A percentile compares a stretch with the other conserved stretches of the same genome.
These are phyloP conservation scores for Tricholauxania praeusta DNA, from an alignment of 2,888 invertebrate species.

Conservation along the genomic window DNA sequence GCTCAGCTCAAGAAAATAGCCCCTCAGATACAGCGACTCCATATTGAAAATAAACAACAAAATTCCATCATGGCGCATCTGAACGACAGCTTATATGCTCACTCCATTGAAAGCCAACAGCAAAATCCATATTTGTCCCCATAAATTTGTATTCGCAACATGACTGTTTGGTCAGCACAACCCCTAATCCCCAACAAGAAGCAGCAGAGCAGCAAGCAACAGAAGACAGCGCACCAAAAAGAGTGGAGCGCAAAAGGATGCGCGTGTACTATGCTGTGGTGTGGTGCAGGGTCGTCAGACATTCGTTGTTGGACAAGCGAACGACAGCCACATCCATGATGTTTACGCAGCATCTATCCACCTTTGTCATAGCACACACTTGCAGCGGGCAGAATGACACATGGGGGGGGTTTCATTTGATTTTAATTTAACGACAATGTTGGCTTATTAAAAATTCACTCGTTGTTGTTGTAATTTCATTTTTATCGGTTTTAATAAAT, in stretches of 20 bases:
- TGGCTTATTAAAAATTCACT: too few species aligned
- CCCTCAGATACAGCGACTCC: neutral
- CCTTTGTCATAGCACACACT: neutral
- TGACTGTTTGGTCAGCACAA: slow-evolving; percentile 41
- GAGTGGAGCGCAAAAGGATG: too few species aligned
- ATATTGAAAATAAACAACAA: neutral
- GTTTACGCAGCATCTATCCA: neutral
- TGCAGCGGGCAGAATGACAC: neutral
- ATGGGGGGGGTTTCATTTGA: too few species aligned
- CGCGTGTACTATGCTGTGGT: neutral
- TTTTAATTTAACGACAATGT: neutral
- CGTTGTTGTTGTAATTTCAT: too few species aligned
- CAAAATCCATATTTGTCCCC: slow-evolving; percentile 49
- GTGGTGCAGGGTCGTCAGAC: slow-evolving; percentile 28
- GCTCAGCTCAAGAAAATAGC: neutral
- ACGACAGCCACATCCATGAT: too few species aligned
- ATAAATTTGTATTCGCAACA: slow-evolving; percentile 46
- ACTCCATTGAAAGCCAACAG: neutral
- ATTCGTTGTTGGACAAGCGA: neutral
- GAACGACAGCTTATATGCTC: neutral
- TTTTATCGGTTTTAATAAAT: slow-evolving; percentile 12
- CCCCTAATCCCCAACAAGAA: slow-evolving; percentile 43
- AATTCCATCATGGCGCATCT: slow-evolving; percentile 21
- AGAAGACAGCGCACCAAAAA: too few species aligned
- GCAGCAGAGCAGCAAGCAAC: too few species aligned